Conservation (phyloP, 2,113 vertebrate species). For the Gorsachius goisagi region DNA sequence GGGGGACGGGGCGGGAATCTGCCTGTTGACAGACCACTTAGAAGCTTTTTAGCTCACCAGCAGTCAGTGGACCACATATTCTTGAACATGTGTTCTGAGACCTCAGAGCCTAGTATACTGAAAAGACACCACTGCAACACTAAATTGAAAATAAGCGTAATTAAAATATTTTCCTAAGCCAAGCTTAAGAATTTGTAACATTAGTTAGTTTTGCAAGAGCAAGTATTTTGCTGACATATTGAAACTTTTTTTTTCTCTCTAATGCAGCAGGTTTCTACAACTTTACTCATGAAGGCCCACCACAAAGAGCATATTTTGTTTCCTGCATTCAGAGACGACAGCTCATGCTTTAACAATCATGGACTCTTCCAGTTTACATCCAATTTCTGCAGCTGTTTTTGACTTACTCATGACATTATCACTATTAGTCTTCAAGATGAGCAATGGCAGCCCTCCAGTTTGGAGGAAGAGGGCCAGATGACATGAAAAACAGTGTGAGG, state of each 20-base stretch:
- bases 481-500: background rate
- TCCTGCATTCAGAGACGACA: background rate
- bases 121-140: background rate
- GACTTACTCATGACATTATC: background rate
- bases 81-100: background rate
- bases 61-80: background rate
- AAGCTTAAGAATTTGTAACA: background rate
- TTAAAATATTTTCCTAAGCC: background rate
- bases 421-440: background rate
- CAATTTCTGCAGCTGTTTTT: background rate
- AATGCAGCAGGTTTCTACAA: background rate
- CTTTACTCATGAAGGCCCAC: background rate
- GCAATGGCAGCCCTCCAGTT: background rate
- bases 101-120: background rate
- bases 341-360: background rate
- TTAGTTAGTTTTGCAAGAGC: background rate
- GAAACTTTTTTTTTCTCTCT: background rate
- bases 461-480: background rate
- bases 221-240: background rate
- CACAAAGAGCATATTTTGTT: background rate
- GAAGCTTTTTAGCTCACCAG: background rate
- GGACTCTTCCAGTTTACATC: background rate
- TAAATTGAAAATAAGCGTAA: background rate
- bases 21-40: background rate
- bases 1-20: rapidly evolving